phyloP scores from a whole-genome alignment of 2,888 invertebrate genomes.

The Drosophila neotestacea region DNA sequence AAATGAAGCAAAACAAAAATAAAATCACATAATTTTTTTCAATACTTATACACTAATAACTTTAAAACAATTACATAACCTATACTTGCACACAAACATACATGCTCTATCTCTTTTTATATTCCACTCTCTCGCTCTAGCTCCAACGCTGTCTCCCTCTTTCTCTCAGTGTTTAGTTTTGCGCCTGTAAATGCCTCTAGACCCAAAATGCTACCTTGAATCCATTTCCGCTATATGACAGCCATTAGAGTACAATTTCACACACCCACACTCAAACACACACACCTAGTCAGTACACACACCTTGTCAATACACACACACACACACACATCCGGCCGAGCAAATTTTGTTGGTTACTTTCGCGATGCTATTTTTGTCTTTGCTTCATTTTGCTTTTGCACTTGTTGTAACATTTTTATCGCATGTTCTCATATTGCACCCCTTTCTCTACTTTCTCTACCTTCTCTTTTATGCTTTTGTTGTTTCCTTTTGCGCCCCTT shows the following conservation, averaged over 20 bases:
- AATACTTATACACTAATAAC: slow-evolving; percentile 1
- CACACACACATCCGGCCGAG: slow-evolving; percentile 24
- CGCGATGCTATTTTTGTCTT: slow-evolving; percentile 65
- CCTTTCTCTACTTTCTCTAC: slow-evolving; percentile 3
- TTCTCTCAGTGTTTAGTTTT: slow-evolving; percentile 17
- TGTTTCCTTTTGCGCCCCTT: not conserved
- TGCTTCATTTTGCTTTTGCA: slow-evolving; percentile 64
- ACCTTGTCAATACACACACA: not conserved
- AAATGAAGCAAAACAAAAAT: slow-evolving; percentile 47
- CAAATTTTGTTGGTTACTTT: slow-evolving; percentile 43
- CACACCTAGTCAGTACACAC: slow-evolving; percentile 16
- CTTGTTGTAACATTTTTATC: slow-evolving; percentile 35
- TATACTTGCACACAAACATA: not conserved
- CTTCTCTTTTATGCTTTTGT: not conserved
- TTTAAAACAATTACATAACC: slow-evolving; percentile 5
- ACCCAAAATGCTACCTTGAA: slow-evolving; percentile 11
- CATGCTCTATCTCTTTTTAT: slow-evolving; percentile 5
- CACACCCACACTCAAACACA: slow-evolving; percentile 9
- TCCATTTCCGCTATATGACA: slow-evolving; percentile 32
- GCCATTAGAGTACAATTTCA: slow-evolving; percentile 41
- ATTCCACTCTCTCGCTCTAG: not conserved
- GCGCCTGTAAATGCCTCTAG: slow-evolving; percentile 49
- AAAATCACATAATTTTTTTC: slow-evolving; percentile 6
- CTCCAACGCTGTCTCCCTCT: slow-evolving; percentile 3
- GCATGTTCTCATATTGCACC: slow-evolving; percentile 53